phyloP scores from a whole-genome alignment of 2,113 vertebrate genomes.

The Cyrtonyx montezumae region DNA sequence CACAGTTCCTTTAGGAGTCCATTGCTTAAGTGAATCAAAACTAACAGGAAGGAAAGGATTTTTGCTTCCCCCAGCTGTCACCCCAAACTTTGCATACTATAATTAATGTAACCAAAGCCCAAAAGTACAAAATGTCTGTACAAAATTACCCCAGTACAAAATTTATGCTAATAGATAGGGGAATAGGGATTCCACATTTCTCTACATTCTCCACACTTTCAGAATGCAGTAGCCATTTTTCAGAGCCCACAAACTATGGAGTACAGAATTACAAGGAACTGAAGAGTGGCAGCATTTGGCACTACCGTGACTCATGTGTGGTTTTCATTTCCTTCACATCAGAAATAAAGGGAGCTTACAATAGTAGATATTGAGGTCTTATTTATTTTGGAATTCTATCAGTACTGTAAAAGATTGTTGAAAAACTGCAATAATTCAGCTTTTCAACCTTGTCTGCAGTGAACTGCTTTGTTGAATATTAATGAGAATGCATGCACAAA shows the following conservation, averaged over 20 bases:
- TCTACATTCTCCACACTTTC: background rate
- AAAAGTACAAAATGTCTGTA: too few species aligned
- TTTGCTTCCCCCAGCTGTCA: background rate
- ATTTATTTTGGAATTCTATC: slow-evolving; percentile 21
- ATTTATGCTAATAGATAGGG: background rate
- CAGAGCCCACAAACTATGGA: background rate
- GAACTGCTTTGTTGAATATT: slow-evolving; percentile 37
- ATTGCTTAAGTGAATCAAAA: background rate
- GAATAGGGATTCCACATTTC: background rate
- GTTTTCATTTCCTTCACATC: background rate
- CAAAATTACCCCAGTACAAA: too few species aligned
- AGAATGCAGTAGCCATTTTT: background rate
- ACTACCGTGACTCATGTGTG: background rate
- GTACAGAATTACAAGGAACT: background rate
- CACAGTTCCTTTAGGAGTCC: background rate
- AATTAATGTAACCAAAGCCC: background rate
- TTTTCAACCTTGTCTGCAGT: slow-evolving; percentile 28
- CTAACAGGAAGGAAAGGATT: background rate
- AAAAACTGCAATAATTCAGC: background rate
- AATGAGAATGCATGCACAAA: background rate
- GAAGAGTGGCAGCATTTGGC: background rate
- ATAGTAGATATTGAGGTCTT: background rate
- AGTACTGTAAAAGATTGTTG: background rate
- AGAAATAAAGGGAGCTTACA: background rate
- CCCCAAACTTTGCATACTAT: background rate